Conservation (phyloP, 1,140 invertebrate genomes). For the Drosophila ogumai region DNA sequence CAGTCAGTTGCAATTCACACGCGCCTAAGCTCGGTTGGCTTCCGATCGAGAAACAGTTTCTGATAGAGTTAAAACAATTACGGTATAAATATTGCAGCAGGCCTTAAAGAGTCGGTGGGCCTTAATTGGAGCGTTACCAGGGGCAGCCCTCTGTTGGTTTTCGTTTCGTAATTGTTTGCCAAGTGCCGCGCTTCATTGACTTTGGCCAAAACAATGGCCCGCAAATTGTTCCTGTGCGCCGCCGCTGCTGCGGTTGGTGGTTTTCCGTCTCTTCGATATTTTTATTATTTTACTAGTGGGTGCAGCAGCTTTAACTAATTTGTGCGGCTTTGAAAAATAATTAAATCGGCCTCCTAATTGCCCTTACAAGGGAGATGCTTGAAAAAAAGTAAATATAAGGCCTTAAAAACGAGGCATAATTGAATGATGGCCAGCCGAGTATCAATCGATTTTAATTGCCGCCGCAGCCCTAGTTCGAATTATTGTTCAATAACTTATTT, state of each 20-base stretch:
- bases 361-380: conserved; percentile 17
- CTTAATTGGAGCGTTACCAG: conserved; percentile 50
- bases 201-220: conserved; percentile 25
- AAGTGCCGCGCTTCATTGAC: conserved; percentile 44
- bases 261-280: not conserved
- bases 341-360: conserved; percentile 37
- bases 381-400: not conserved
- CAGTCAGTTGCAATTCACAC: conserved; percentile 62
- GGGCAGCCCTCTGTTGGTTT: conserved; percentile 4
- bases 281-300: conserved; percentile 6
- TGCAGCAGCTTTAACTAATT: conserved; percentile 42
- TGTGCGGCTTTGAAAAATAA: conserved; percentile 30
- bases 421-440: conserved; percentile 34
- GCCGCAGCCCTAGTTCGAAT: conserved; percentile 20
- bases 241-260: conserved; percentile 12
- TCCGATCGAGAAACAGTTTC: conserved; percentile 20
- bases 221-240: conserved; percentile 14
- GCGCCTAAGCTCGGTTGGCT: conserved; percentile 64
- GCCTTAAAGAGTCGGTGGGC: conserved; percentile 16
- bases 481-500: conserved; percentile 38
- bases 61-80: conserved; percentile 25
- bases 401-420: conserved; percentile 11
- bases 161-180: conserved; percentile 36
- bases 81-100: conserved; percentile 31
- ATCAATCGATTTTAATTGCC: conserved; percentile 37